Evolutionary conservation across 2,888 invertebrate species (phyloP).

Genomic region (Cataglyphis altisquamis): DNA sequence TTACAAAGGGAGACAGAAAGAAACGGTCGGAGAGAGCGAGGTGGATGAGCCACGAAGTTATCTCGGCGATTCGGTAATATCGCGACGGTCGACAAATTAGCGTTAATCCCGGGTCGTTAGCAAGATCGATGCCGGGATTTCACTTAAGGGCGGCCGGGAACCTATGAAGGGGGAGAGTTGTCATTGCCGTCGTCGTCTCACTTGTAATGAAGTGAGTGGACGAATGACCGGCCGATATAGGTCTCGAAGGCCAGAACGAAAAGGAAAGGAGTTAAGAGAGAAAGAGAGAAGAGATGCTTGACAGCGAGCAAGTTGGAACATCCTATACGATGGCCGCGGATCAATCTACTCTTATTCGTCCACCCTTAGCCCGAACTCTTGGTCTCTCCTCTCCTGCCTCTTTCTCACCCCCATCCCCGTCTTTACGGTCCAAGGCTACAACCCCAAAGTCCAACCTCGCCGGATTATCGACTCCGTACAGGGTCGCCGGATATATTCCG

Average conservation of each 20-base stretch:
- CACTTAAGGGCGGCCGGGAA: slow-evolving; percentile 78
- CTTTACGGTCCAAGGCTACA: slow-evolving; percentile 60
- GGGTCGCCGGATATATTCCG: slow-evolving; percentile 67
- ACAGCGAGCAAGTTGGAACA: slow-evolving; percentile 45
- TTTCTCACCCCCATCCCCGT: slow-evolving; percentile 66
- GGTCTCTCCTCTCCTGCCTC: slow-evolving; percentile 62
- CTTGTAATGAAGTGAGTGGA: slow-evolving; percentile 84
- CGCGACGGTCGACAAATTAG: slow-evolving; percentile 83
- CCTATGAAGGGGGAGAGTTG: slow-evolving; percentile 48
- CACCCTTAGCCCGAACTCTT: slow-evolving; percentile 70
- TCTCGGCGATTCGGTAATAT: slow-evolving; percentile 84
- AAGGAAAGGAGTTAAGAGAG: slow-evolving; percentile 20
- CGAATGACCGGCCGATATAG: slow-evolving; percentile 71
- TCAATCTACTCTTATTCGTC: slow-evolving; percentile 80
- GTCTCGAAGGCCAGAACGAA: slow-evolving; percentile 38
- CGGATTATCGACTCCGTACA: slow-evolving; percentile 79
- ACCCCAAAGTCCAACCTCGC: slow-evolving; percentile 67
- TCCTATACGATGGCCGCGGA: slow-evolving; percentile 77
- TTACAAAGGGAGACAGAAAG: slow-evolving; percentile 48
- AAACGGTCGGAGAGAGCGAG: slow-evolving; percentile 7
- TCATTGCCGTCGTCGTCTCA: slow-evolving; percentile 56
- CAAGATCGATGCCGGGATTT: slow-evolving; percentile 85
- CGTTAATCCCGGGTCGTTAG: slow-evolving; percentile 84
- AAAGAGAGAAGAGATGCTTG: not conserved
- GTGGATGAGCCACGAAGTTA: slow-evolving; percentile 73